These are phyloP conservation scores for Ridgeia piscesae DNA, from an alignment of 1,140 invertebrate species.

Conservation along the genomic window DNA sequence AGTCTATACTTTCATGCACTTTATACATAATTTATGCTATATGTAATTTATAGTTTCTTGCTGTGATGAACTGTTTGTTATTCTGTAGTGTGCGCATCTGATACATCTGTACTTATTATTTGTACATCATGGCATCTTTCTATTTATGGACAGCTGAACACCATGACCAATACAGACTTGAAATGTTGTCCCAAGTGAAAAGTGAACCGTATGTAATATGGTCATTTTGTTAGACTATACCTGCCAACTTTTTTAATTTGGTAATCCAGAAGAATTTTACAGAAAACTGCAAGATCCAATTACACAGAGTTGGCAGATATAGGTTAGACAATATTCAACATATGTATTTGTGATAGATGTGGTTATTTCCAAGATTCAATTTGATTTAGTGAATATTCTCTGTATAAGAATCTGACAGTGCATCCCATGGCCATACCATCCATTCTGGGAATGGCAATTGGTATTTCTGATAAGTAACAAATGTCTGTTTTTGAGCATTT, in stretches of 20 bases:
- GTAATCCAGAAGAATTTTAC: too few relatives aligned
- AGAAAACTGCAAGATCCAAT: too few relatives aligned
- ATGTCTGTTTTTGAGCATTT: not conserved
- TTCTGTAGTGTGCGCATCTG: not conserved
- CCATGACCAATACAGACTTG: not conserved
- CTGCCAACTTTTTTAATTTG: too few relatives aligned
- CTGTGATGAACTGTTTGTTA: not conserved
- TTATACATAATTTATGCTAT: not conserved
- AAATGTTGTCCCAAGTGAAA: not conserved
- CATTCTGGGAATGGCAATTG: not conserved
- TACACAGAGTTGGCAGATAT: too few relatives aligned
- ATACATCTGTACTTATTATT: not conserved
- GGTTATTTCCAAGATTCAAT: not conserved
- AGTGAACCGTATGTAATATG: not conserved
- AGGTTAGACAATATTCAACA: not conserved
- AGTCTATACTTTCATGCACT: not conserved
- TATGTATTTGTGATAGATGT: not conserved
- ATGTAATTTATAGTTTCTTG: not conserved
- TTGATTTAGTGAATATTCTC: not conserved
- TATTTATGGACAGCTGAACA: not conserved
- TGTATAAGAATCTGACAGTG: not conserved
- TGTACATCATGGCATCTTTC: not conserved
- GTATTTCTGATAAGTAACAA: not conserved
- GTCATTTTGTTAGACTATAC: not conserved
- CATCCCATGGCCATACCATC: not conserved